These are phyloP conservation scores for Himantopus leucocephalus DNA, from an alignment of 2,113 vertebrate genomes.

Conservation along the genomic window DNA sequence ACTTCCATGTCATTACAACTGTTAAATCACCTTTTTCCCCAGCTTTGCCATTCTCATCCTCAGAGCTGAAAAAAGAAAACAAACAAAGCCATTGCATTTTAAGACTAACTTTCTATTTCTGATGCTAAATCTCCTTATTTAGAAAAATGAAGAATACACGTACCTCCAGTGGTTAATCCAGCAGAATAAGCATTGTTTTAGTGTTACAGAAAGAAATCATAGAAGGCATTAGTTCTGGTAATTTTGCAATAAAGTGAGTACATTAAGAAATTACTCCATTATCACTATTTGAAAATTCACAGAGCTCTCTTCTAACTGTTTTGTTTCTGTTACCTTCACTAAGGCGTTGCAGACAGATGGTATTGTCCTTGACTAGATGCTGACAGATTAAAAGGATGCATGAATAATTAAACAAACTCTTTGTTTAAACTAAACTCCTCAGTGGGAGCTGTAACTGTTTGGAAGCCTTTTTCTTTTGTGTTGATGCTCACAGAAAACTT, in stretches of 20 bases:
- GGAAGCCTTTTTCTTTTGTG: background rate
- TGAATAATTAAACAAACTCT: constrained; percentile 12
- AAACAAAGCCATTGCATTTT: constrained; percentile 17
- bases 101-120: background rate
- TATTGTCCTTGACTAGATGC: background rate
- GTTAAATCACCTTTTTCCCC: constrained; percentile 81
- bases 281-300: background rate
- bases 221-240: constrained; percentile 68
- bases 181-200: constrained; percentile 72
- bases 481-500: background rate
- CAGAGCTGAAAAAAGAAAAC: constrained; percentile 77
- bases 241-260: constrained; percentile 10
- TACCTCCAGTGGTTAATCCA: constrained; percentile 74
- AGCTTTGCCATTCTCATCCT: constrained; percentile 86
- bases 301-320: background rate
- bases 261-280: constrained; percentile 10
- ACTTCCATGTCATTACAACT: background rate
- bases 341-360: background rate
- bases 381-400: background rate
- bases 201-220: constrained; percentile 68
- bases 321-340: background rate
- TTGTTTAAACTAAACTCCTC: background rate
- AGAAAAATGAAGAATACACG: constrained; percentile 57
- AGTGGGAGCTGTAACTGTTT: background rate
- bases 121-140: constrained; percentile 28